phyloP scores from a whole-genome alignment of 1,140 invertebrate genomes.

The Solen grandis region DNA sequence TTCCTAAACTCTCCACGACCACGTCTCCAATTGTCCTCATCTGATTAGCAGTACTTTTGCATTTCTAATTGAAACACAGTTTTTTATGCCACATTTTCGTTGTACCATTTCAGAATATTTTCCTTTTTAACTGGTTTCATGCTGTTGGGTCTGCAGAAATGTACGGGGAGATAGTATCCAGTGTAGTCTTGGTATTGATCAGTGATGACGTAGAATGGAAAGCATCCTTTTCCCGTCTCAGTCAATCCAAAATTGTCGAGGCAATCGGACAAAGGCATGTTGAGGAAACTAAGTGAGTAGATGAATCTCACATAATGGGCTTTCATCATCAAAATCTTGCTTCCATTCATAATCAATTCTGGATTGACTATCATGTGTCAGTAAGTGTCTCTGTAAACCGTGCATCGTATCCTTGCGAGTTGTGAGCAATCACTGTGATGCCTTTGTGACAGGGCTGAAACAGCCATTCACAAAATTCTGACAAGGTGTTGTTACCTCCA shows the following conservation, averaged over 20 bases:
- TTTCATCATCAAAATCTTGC: slow-evolving; percentile 18
- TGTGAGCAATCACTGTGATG: slow-evolving; percentile 7
- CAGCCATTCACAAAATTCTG: background rate
- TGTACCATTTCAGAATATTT: background rate
- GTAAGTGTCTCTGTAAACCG: background rate
- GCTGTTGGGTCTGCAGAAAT: background rate
- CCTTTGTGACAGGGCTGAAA: background rate
- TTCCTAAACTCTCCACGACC: background rate
- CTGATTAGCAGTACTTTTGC: slow-evolving; percentile 1
- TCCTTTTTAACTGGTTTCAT: background rate
- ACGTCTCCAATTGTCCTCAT: background rate
- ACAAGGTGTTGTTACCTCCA: background rate
- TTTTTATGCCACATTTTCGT: background rate
- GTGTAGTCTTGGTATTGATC: background rate
- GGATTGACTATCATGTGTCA: slow-evolving; percentile 13
- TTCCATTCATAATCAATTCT: slow-evolving; percentile 11
- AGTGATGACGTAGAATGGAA: slow-evolving; percentile 17
- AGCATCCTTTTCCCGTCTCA: slow-evolving; percentile 11
- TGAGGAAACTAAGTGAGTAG: background rate
- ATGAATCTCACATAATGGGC: background rate
- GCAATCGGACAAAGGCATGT: slow-evolving; percentile 2
- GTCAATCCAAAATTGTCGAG: slow-evolving; percentile 13
- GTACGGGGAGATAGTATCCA: background rate
- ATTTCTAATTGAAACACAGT: slow-evolving; percentile 5
- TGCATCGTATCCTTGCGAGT: slow-evolving; percentile 26